Conservation (phyloP, 2,888 invertebrate species). For the Lutraria lutraria region DNA sequence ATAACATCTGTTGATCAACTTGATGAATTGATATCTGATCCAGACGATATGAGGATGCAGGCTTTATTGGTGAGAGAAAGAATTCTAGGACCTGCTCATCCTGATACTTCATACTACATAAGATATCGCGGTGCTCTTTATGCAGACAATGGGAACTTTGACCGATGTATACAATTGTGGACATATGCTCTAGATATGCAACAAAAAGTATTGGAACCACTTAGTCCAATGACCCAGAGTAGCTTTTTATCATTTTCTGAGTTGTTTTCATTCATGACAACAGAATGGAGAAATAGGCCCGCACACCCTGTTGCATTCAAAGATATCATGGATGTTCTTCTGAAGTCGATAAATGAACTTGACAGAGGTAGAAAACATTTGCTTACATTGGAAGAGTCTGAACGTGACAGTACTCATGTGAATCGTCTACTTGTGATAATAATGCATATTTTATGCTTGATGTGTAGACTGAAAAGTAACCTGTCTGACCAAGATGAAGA, state of each 20-base stretch:
- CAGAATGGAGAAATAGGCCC: conserved; percentile 89
- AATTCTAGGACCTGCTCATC: conserved; percentile 96
- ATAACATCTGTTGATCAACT: conserved; percentile 92
- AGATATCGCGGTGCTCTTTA: conserved; percentile 97
- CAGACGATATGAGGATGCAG: conserved; percentile 98
- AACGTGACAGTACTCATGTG: conserved; percentile 92
- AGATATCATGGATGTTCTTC: conserved; percentile 94
- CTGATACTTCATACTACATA: conserved; percentile 98
- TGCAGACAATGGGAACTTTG: conserved; percentile 96
- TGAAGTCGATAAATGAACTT: conserved; percentile 90
- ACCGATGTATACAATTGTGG: conserved; percentile 96
- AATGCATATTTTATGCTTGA: conserved; percentile 89
- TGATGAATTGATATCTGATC: conserved; percentile 95
- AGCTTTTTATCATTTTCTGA: conserved; percentile 97
- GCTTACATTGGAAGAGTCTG: conserved; percentile 71
- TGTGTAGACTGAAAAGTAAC: conserved; percentile 85
- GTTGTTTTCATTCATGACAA: conserved; percentile 94
- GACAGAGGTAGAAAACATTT: conserved; percentile 87
- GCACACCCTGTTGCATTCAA: conserved; percentile 92
- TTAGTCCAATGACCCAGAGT: conserved; percentile 97
- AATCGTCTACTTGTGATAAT: conserved; percentile 95
- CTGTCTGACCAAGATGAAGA: conserved; percentile 84
- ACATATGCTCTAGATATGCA: conserved; percentile 99
- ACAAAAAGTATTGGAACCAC: conserved; percentile 95
- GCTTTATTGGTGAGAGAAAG: conserved; percentile 95